A percentile compares a stretch with the other conserved stretches of the same genome.
phyloP scores from a whole-genome alignment of 2,113 vertebrate species.

The Osmerus mordax region DNA sequence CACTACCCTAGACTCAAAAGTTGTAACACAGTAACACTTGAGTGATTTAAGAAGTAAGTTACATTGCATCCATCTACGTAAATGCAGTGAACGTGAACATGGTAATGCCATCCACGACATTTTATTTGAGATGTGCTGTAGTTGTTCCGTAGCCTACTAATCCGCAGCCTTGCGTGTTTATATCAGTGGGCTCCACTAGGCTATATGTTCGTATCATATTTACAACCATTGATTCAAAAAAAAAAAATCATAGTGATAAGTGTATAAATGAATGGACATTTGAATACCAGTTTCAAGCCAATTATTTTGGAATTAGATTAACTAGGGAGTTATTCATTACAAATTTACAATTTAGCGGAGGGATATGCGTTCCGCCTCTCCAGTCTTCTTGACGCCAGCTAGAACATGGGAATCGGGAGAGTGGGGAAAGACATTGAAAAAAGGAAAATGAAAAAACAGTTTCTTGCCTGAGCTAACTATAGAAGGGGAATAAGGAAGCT shows the following conservation, averaged over 20 bases:
- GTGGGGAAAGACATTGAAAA: slow-evolving; percentile 34
- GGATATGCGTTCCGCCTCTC: slow-evolving; percentile 64
- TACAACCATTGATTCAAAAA: too few relatives aligned
- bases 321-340: slow-evolving; percentile 19
- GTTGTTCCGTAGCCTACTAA: not conserved
- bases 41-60: not conserved
- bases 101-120: too few relatives aligned
- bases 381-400: slow-evolving; percentile 64
- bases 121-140: too few relatives aligned
- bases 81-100: too few relatives aligned
- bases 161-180: slow-evolving; percentile 36
- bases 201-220: too few relatives aligned
- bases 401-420: slow-evolving; percentile 54
- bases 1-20: slow-evolving; percentile 53
- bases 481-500: slow-evolving; percentile 14
- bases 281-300: not conserved
- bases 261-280: not conserved
- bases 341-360: slow-evolving; percentile 64
- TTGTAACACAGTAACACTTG: slow-evolving; percentile 8
- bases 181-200: not conserved
- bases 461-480: slow-evolving; percentile 36
- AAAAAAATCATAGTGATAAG: too few relatives aligned
- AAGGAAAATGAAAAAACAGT: slow-evolving; percentile 28
- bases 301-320: slow-evolving; percentile 5
- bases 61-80: not conserved